Conservation (phyloP, 2,888 invertebrate genomes). For the Harpagoxenus sublaevis region DNA sequence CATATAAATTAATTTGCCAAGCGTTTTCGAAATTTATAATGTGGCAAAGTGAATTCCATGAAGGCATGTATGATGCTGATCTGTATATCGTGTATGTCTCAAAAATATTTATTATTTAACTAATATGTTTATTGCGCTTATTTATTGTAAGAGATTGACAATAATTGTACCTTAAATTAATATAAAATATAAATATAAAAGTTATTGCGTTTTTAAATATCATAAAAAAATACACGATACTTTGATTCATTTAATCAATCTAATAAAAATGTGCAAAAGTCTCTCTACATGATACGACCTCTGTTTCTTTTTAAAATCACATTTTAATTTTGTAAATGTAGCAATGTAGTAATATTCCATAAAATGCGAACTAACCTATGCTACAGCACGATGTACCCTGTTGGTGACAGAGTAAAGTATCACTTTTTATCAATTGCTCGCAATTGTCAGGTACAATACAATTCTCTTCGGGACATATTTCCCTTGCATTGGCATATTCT, state of each 20-base stretch:
- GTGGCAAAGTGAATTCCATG: slow-evolving; percentile 57
- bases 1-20: slow-evolving; percentile 60
- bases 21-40: slow-evolving; percentile 63
- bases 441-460: slow-evolving; percentile 70
- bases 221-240: background rate
- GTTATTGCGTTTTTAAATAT: background rate
- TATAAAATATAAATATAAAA: background rate
- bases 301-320: background rate
- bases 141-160: background rate
- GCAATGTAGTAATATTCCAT: background rate
- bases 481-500: slow-evolving; percentile 44
- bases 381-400: slow-evolving; percentile 61
- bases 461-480: slow-evolving; percentile 64
- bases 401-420: slow-evolving; percentile 24
- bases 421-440: background rate
- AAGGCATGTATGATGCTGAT: slow-evolving; percentile 54
- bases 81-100: slow-evolving; percentile 37
- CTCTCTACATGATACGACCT: background rate
- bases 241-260: background rate
- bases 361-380: slow-evolving; percentile 59
- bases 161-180: background rate
- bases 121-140: background rate
- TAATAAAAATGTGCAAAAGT: background rate
- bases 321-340: background rate
- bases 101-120: slow-evolving; percentile 1